phyloP scores from a whole-genome alignment of 2,113 vertebrate species.

The Ginglymostoma cirratum region DNA sequence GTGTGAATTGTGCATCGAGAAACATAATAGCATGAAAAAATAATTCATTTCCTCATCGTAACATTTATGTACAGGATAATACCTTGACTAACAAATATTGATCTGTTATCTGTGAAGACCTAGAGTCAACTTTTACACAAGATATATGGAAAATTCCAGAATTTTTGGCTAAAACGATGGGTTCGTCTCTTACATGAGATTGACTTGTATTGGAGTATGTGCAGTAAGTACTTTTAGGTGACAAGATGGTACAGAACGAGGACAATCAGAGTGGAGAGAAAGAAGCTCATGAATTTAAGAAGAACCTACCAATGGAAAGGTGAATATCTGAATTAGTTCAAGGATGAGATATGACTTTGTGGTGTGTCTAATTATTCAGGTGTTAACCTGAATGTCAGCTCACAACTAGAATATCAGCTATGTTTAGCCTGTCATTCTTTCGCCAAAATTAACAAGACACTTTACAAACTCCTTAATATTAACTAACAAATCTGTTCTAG shows the following conservation, averaged over 20 bases:
- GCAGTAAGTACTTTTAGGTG: neutral
- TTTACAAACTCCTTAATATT: neutral
- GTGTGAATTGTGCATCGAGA: too few species aligned
- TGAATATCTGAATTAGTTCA: neutral
- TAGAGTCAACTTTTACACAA: too few species aligned
- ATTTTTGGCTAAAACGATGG: too few species aligned
- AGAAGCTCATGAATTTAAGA: neutral
- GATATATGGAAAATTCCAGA: too few species aligned
- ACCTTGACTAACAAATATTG: too few species aligned
- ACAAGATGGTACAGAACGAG: neutral
- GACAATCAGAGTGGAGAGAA: neutral
- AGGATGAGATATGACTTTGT: neutral
- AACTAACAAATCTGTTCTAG: neutral
- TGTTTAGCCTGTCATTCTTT: neutral
- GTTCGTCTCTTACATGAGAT: too few species aligned
- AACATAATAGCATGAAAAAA: too few species aligned
- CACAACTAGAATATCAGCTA: neutral
- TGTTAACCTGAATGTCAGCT: neutral
- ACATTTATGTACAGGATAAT: too few species aligned
- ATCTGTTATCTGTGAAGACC: too few species aligned
- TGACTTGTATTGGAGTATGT: too few species aligned
- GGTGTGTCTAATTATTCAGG: neutral
- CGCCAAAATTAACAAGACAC: neutral
- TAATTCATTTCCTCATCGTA: too few species aligned
- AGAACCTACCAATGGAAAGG: neutral